Percentiles rank a stretch among this genome's conserved stretches.
phyloP scores from a whole-genome alignment of 2,888 invertebrate genomes.

The Proisotoma minuta region DNA sequence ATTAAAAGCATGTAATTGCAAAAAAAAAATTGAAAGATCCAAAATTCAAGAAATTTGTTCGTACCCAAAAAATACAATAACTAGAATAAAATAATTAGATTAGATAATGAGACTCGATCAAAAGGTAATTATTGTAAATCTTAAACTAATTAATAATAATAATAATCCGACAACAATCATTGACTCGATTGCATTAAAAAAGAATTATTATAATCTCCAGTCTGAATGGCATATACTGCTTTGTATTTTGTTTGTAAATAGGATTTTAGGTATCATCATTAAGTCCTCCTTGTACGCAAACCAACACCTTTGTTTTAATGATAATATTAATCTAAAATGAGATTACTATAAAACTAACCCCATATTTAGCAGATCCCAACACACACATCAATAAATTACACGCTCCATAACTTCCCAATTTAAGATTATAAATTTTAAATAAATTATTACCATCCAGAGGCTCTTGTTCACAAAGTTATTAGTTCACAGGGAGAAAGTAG shows the following conservation, averaged over 20 bases:
- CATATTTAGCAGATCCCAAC: background rate
- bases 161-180: slow-evolving; percentile 28
- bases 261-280: too few species aligned
- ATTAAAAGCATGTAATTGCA: too few species aligned
- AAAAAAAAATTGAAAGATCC: too few species aligned
- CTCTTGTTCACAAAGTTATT: background rate
- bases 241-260: slow-evolving; percentile 6
- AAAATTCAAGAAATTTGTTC: slow-evolving; percentile 3
- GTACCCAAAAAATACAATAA: background rate
- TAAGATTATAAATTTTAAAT: background rate
- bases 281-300: too few species aligned
- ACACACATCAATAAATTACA: background rate
- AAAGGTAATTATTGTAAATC: background rate
- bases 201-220: slow-evolving; percentile 15
- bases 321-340: too few species aligned
- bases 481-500: too few species aligned
- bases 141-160: too few species aligned
- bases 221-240: slow-evolving; percentile 20
- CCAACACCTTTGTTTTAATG: too few species aligned
- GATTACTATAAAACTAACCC: too few species aligned
- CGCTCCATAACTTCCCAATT: background rate
- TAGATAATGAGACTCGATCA: background rate
- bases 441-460: background rate
- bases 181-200: slow-evolving; percentile 33
- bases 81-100: background rate